Percentiles rank a stretch among this genome's conserved stretches.
These are phyloP conservation scores for Anneissia japonica DNA, from an alignment of 35 echinoderm and acorn worm genomes.

Conservation along the genomic window DNA sequence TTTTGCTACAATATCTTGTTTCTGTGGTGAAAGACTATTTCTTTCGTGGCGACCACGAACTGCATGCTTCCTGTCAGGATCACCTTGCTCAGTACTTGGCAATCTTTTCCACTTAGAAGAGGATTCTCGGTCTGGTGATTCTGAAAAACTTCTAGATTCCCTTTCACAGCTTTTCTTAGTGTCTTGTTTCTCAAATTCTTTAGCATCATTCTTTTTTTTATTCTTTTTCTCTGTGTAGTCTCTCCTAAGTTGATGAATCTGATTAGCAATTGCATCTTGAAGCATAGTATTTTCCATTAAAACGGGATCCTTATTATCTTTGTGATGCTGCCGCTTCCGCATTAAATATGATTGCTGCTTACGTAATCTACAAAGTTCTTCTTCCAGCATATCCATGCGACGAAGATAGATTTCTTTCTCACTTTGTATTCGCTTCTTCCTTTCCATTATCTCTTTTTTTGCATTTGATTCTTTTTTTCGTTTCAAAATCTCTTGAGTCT, in stretches of 20 bases:
- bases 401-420: neutral
- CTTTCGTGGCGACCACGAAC: neutral
- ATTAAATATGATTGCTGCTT: slow-evolving; percentile 78
- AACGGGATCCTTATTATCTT: slow-evolving; percentile 72
- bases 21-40: neutral
- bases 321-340: slow-evolving; percentile 59
- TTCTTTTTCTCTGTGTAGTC: slow-evolving; percentile 52
- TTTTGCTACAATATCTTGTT: neutral
- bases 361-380: slow-evolving; percentile 49
- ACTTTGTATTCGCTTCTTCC: neutral
- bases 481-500: neutral
- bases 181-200: neutral
- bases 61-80: neutral
- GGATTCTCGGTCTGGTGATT: neutral
- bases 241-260: slow-evolving; percentile 50
- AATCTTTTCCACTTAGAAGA: neutral
- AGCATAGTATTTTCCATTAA: slow-evolving; percentile 61
- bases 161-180: neutral
- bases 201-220: slow-evolving; percentile 14
- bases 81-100: neutral
- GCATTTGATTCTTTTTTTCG: neutral
- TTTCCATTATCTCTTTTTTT: neutral
- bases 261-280: slow-evolving; percentile 69
- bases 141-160: slow-evolving; percentile 21
- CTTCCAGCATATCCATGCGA: slow-evolving; percentile 51